Conservation (phyloP, 2,888 invertebrate species). For the Apamea epomidion region DNA sequence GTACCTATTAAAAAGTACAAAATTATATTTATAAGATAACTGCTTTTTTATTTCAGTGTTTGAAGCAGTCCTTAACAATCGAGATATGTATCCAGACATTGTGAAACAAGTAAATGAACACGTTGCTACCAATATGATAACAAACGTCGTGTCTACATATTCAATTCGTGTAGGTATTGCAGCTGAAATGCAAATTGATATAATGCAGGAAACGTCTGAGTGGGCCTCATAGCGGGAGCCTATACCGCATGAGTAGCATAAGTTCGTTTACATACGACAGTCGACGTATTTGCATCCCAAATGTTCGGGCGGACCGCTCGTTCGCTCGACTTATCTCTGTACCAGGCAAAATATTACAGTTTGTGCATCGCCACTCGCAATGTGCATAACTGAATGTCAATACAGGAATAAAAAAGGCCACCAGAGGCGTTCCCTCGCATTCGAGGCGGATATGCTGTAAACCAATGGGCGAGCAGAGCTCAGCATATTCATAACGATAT, state of each 20-base stretch:
- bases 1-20: neutral
- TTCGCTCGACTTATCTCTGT: conserved; percentile 86
- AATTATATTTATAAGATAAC: neutral
- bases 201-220: conserved; percentile 91
- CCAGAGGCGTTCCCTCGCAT: conserved; percentile 88
- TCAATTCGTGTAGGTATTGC: conserved; percentile 69
- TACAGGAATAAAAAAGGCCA: conserved; percentile 89
- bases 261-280: conserved; percentile 90
- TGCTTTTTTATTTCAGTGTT: neutral
- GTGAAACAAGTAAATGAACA: conserved; percentile 54
- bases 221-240: conserved; percentile 89
- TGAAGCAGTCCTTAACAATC: conserved; percentile 8
- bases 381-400: conserved; percentile 90
- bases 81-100: conserved; percentile 8
- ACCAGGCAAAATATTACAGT: conserved; percentile 89
- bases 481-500: conserved; percentile 91
- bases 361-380: conserved; percentile 88
- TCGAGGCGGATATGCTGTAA: conserved; percentile 88
- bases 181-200: conserved; percentile 90
- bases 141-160: conserved; percentile 63
- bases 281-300: conserved; percentile 90
- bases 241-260: conserved; percentile 88
- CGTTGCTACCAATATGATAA: conserved; percentile 57
- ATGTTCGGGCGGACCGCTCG: conserved; percentile 86
- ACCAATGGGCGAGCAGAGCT: conserved; percentile 88